A percentile compares a stretch with the other conserved stretches of the same genome.
These are phyloP conservation scores for Automeris io DNA, from an alignment of 2,888 invertebrate species.

Conservation along the genomic window DNA sequence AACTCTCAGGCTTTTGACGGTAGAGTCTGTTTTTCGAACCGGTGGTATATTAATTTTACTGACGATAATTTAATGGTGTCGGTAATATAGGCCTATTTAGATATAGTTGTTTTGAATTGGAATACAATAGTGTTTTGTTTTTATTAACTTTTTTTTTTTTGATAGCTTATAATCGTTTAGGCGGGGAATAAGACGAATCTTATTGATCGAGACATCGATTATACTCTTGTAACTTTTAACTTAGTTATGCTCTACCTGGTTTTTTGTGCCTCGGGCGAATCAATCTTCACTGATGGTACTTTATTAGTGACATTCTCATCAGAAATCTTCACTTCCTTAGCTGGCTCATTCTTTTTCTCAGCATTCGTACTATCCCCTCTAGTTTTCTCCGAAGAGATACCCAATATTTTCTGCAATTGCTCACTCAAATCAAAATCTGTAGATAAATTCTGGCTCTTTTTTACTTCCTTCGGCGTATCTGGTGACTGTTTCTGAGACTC, in stretches of 20 bases:
- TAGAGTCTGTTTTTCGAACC: too few relatives aligned
- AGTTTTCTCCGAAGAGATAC: slow-evolving; percentile 68
- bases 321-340: slow-evolving; percentile 59
- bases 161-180: too few relatives aligned
- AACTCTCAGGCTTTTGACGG: too few relatives aligned
- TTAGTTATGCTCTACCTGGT: slow-evolving; percentile 38
- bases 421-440: slow-evolving; percentile 72
- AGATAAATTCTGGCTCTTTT: slow-evolving; percentile 69
- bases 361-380: slow-evolving; percentile 38
- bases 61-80: too few relatives aligned
- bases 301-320: slow-evolving; percentile 47
- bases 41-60: too few relatives aligned
- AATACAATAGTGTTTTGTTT: too few relatives aligned
- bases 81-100: too few relatives aligned
- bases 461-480: slow-evolving; percentile 63
- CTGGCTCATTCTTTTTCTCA: slow-evolving; percentile 55
- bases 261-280: slow-evolving; percentile 64
- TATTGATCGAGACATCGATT: too few relatives aligned
- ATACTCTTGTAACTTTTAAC: too few relatives aligned
- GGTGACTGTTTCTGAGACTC: slow-evolving; percentile 66
- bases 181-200: too few relatives aligned
- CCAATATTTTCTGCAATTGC: slow-evolving; percentile 68
- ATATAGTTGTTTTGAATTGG: too few relatives aligned
- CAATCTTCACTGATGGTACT: slow-evolving; percentile 69
- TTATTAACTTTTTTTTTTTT: too few relatives aligned